Evolutionary conservation across 2,888 invertebrate species (phyloP), one percentile per base, ranked within the genome.

Genomic region (Atherix ibis): DNA sequence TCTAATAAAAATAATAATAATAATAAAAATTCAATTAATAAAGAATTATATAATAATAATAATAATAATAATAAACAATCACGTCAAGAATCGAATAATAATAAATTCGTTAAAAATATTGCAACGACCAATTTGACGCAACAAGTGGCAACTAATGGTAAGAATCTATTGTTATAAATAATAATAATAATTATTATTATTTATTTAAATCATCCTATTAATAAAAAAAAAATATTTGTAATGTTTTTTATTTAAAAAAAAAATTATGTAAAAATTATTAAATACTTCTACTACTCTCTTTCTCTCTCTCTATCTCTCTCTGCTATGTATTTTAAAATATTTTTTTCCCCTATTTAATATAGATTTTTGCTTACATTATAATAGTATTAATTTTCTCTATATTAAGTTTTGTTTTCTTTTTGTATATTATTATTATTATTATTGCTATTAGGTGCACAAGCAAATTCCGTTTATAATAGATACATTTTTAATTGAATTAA

Each of bases 61-160:
- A 39, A 37, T 32, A 34, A 39, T 18, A 27, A 15, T 26, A 36
- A 37, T 16, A 36, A 37, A 19, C 27, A 18, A 26, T 32, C 36
- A 28, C 31, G 34, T 18, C 35, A 37, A 26, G 39, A 39, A 29
- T 31, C 36, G 17, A 39, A 18, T 15, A 18, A 25, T 32, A 34
- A 22, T 33, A 39, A 39, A 37, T 34, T 32, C 35, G 37, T 35
- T 32, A 35, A 39, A 30, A 36, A 39, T 39, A 27, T 39, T 37
- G 39, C 39, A 33, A 31, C 26, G 17, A 36, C 24, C 26, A 36
- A 36, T 36, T 31, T 34, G 26, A 28, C 34, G 37, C 36, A 36
- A 19, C 36, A 34, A 25, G 13, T 34, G 27, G 18, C 39, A 36
- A 10, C 35, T 34, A 36, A 36, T 19, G 36, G 36, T 36, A 36